Base-by-base conservation (phyloP, 2,113 vertebrate genomes). In the Alaudala cheleensis region DNA sequence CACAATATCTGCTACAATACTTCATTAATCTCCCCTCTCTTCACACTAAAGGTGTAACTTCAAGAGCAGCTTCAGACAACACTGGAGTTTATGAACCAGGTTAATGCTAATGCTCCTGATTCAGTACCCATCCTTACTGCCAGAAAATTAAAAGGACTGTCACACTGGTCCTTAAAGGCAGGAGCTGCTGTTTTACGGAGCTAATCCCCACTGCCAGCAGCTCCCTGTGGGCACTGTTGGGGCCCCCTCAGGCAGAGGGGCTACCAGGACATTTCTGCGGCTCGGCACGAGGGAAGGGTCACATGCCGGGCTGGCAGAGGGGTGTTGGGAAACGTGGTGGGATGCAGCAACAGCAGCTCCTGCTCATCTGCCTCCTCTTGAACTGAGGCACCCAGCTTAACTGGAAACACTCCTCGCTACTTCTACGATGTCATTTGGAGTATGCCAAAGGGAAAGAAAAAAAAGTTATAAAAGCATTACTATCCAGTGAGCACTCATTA, bases 251-350 rank as follows among this genome's bases (percentile, higher is more conserved):
- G 53, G 78, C 94, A 76, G 70, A 58, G 37, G 0, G 42, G 80
- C 93, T 91, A 95, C 83, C 88, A 73, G 87, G 92, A 84, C 84
- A 84, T 86, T 95, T 91, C 90, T 94, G 92, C 0, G 21, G 90
- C 92, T 92, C 54, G 6, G 90, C 53, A 1, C 65, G 92, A 86
- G 92, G 66, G 74, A 21, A 39, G 62, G 84, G 92, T 88, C 74
- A 77, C 95, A 91, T 77, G 92, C 82, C 6, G 5, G 88, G 88
- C 71, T 84, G 90, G 90, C 92, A 93, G 92, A 94, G 93, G 95
- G 92, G 90, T 65, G 93, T 80, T 94, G 93, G 94, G 91, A 96
- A 96, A 95, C 31, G 17, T 80, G 66, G 89, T 86, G 88, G 84
- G 89, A 92, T 87, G 81, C 53, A 91, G 89, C 89, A 87, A 31